Evolutionary conservation across 2,797 vertebrate species (phyloP), one percentile per base, ranked within the genome.

Genomic region (Falco berigora): DNA sequence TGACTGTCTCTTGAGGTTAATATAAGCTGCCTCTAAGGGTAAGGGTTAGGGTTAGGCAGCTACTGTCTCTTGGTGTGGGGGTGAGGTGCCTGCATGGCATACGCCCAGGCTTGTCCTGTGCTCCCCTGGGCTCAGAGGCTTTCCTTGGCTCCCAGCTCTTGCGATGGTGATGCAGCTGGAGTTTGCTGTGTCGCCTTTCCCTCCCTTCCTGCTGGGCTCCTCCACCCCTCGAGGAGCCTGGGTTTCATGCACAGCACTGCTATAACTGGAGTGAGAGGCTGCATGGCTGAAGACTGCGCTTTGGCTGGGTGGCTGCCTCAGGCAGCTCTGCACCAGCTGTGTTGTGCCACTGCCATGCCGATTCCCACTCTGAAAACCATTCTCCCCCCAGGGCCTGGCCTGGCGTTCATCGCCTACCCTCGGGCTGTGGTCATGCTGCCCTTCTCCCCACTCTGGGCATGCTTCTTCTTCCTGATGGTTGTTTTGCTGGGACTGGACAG

Each of bases 391-490:
- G 99, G 99, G 95, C 99, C 99, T 13, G 99, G 99, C 52, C 95
- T 99, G 97, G 99, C 99, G 19, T 99, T 99, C 97, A 99, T 99
- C 46, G 99, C 99, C 27, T 99, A 99, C 88, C 99, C 99, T 17
- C 98, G 99, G 20, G 99, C 99, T 17, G 99, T 99, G 61, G 98
- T 99, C 96, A 99, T 99, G 99, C 98, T 99, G 98, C 99, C 99
- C 32, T 99, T 99, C 97, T 99, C 99, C 16, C 99, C 99, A 0
- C 97, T 99, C 20, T 99, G 99, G 99, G 99, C 99, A 12, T 99
- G 98, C 97, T 99, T 98, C 97, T 99, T 99, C 98, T 99, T 99
- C 97, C 97, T 99, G 95, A 99, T 99, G 99, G 98, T 99, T 10
- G 98, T 99, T 71, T 98, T 99, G 56, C 98, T 99, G 96, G 99